A percentile compares a stretch with the other conserved stretches of the same genome.
Conservation (phyloP, 2,797 vertebrate species). For the Enteromius fasciolatus region DNA sequence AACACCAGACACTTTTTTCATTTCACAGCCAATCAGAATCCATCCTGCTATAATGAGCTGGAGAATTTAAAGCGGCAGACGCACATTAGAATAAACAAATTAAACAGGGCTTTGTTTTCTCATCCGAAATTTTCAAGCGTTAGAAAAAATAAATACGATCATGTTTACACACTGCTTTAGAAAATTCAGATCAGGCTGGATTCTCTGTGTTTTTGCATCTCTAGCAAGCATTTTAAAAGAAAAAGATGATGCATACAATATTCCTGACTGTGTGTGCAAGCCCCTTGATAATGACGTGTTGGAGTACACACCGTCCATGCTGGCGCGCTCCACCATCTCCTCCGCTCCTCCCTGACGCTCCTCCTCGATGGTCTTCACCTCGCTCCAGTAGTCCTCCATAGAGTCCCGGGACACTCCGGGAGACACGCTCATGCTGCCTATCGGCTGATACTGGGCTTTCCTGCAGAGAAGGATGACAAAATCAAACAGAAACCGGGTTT, state of each 20-base stretch:
- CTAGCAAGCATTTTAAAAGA: not conserved
- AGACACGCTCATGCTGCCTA: conserved; percentile 82
- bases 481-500: not conserved
- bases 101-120: too few relatives aligned
- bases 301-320: conserved; percentile 83
- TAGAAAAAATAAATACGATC: too few relatives aligned
- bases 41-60: too few relatives aligned
- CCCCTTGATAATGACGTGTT: not conserved
- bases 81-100: too few relatives aligned
- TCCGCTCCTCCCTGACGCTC: conserved; percentile 67
- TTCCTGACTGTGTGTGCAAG: too few relatives aligned
- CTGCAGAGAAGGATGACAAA: conserved; percentile 61
- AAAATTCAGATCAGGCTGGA: too few relatives aligned
- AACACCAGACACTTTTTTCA: not conserved
- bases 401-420: conserved; percentile 76
- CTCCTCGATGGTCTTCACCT: conserved; percentile 87
- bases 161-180: too few relatives aligned
- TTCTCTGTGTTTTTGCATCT: not conserved
- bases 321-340: conserved; percentile 82
- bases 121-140: too few relatives aligned
- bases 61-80: too few relatives aligned
- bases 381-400: conserved; percentile 95
- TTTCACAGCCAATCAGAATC: too few relatives aligned
- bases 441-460: conserved; percentile 78
- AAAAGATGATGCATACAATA: not conserved